Base-by-base conservation (phyloP, 2,888 invertebrate genomes). In the Myathropa florea region DNA sequence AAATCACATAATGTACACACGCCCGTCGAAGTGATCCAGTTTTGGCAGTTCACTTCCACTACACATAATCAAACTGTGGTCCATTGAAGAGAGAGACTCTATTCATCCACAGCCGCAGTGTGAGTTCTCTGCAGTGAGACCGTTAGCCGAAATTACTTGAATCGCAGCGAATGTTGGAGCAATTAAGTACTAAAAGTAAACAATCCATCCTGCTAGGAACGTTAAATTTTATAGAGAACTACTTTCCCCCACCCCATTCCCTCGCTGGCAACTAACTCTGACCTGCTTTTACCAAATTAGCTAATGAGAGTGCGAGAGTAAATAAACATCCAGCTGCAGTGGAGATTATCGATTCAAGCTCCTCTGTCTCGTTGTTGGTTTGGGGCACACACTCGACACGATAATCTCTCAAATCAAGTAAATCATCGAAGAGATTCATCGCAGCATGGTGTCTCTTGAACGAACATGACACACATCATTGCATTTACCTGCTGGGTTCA, bases 121-220 rank as follows among this genome's bases (percentile, higher is more conserved):
- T 7, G 18, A 46, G 18, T 33, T n/a, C 33, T 33, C 33, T 39
- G 39, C 46, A 18, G 7, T 46, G 46, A 18, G 7, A 7, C 18
- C n/a, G 46, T 46, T 46, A 18, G 46, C 46, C 18, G 46, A 46
- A 46, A 46, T 46, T 46, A 67, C 53, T 30, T 59, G 14, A n/a
- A 68, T 24, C 24, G n/a, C 24, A 67, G 12, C 26, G 26, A 53
- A 61, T 75, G 67, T 75, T 63, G 23, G 36, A 46, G 84, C 77
- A 85, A 85, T 81, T 85, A 85, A 85, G 85, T 81, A 77, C 68
- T 85, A 77, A 85, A 81, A 61, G 84, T 70, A 84, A 84, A 81
- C 67, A 76, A 71, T 36, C 67, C 63, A 77, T 33, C 61, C 59
- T 53, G 55, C 21, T 10, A 53, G 33, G 64, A 64, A 53, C 64